Conservation (phyloP, 2,888 invertebrate genomes). For the Marasmarcha lunaedactyla region DNA sequence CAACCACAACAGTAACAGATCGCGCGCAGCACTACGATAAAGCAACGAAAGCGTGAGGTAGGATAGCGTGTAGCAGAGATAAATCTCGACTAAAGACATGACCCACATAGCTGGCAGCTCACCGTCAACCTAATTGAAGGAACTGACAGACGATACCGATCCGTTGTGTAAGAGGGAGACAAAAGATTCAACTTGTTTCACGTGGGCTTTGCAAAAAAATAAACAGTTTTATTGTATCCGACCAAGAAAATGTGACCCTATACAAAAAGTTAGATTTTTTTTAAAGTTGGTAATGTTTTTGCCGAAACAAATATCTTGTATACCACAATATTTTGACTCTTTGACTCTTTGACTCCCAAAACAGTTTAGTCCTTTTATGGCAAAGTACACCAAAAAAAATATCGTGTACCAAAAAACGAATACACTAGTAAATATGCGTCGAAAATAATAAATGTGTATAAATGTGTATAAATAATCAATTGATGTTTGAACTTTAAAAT, state of each 20-base stretch:
- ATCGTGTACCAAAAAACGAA: too few relatives aligned
- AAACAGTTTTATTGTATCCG: background rate
- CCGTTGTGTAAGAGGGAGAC: background rate
- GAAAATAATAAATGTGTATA: too few relatives aligned
- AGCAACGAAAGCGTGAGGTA: background rate
- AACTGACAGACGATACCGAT: background rate
- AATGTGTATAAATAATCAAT: too few relatives aligned
- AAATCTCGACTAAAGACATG: background rate
- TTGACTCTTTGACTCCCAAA: too few relatives aligned
- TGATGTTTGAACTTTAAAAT: too few relatives aligned
- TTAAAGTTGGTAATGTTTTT: background rate
- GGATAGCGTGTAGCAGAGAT: background rate
- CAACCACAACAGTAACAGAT: background rate
- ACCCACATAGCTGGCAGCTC: background rate
- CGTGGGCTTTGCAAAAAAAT: background rate
- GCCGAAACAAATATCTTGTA: too few relatives aligned
- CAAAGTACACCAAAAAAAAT: too few relatives aligned
- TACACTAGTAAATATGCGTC: too few relatives aligned
- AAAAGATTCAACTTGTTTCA: background rate
- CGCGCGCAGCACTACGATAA: background rate
- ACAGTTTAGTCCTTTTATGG: too few relatives aligned
- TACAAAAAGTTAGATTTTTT: background rate
- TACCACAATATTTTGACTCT: too few relatives aligned
- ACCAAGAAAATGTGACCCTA: background rate
- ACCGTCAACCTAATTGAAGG: background rate